These are phyloP conservation scores for Podotricha telesiphe DNA, from an alignment of 2,888 invertebrate genomes.

Conservation along the genomic window DNA sequence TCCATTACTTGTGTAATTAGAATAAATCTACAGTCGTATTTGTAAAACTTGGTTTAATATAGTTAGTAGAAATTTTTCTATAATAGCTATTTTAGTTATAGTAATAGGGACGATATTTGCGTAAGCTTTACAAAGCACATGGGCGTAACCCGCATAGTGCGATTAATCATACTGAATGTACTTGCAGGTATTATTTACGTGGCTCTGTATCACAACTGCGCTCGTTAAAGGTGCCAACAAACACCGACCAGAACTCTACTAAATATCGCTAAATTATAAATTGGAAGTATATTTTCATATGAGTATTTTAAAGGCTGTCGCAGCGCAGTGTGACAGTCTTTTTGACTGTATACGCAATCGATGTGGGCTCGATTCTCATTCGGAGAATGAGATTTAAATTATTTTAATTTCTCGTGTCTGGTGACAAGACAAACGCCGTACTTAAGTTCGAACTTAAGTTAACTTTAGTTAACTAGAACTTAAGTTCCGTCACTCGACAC, in stretches of 20 bases:
- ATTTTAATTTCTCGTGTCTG: too few species aligned
- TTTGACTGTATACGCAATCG: too few species aligned
- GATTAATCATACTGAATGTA: conserved; percentile 42
- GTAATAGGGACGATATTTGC: conserved; percentile 24
- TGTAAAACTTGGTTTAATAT: conserved; percentile 11
- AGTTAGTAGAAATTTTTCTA: background rate
- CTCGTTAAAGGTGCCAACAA: conserved; percentile 44
- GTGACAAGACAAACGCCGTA: too few species aligned
- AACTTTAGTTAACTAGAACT: too few species aligned
- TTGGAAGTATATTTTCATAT: conserved; percentile 11
- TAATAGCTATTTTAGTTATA: conserved; percentile 1
- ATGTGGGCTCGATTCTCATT: too few species aligned
- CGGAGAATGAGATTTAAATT: too few species aligned
- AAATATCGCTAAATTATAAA: conserved; percentile 37
- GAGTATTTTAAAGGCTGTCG: too few species aligned
- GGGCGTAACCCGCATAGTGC: conserved; percentile 35
- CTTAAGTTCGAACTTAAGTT: too few species aligned
- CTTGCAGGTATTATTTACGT: conserved; percentile 50
- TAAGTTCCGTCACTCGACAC: too few species aligned
- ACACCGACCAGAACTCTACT: conserved; percentile 33
- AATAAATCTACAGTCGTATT: conserved; percentile 26
- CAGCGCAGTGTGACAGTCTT: too few species aligned
- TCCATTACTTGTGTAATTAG: conserved; percentile 26
- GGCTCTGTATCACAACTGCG: conserved; percentile 48
- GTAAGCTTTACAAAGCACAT: conserved; percentile 18